Evolutionary conservation across 1,140 invertebrate species (phyloP).

Genomic region (Drosophila ficusphila): DNA sequence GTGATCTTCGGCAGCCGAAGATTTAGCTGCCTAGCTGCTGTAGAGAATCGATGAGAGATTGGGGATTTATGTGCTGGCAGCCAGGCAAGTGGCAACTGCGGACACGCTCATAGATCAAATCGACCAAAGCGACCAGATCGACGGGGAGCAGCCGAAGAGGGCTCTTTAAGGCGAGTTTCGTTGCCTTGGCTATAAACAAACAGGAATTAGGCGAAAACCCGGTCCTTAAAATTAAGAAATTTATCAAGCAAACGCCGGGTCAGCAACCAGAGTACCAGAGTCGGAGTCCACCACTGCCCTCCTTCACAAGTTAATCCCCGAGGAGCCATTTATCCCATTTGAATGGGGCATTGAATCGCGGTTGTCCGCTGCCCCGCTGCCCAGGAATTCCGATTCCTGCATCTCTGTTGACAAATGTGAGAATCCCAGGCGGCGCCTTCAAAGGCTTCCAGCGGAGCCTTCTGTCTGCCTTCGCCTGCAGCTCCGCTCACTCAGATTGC

Average conservation of each 20-base stretch:
- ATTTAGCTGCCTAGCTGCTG: neutral
- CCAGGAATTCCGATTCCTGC: constrained; percentile 38
- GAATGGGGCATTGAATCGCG: constrained; percentile 20
- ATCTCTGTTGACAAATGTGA: constrained; percentile 72
- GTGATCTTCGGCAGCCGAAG: constrained; percentile 7
- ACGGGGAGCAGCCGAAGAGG: constrained; percentile 4
- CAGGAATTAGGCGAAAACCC: constrained; percentile 35
- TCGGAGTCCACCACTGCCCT: constrained; percentile 5
- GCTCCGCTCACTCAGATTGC: constrained; percentile 44
- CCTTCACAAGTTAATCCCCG: constrained; percentile 39
- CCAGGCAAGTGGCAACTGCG: constrained; percentile 61
- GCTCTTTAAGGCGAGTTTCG: constrained; percentile 7
- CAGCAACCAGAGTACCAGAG: neutral
- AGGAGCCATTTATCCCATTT: constrained; percentile 15
- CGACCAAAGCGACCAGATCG: too few relatives aligned
- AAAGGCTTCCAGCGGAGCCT: constrained; percentile 29
- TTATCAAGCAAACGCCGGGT: constrained; percentile 18
- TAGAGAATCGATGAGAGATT: constrained; percentile 49
- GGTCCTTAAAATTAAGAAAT: constrained; percentile 45
- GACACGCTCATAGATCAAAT: constrained; percentile 54
- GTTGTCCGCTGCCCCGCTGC: constrained; percentile 12
- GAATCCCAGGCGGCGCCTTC: constrained; percentile 66
- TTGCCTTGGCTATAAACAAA: constrained; percentile 17
- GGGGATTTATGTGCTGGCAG: constrained; percentile 64
- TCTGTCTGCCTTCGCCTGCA: neutral